phyloP scores from a whole-genome alignment of 2,113 vertebrate genomes.

The Riparia riparia region DNA sequence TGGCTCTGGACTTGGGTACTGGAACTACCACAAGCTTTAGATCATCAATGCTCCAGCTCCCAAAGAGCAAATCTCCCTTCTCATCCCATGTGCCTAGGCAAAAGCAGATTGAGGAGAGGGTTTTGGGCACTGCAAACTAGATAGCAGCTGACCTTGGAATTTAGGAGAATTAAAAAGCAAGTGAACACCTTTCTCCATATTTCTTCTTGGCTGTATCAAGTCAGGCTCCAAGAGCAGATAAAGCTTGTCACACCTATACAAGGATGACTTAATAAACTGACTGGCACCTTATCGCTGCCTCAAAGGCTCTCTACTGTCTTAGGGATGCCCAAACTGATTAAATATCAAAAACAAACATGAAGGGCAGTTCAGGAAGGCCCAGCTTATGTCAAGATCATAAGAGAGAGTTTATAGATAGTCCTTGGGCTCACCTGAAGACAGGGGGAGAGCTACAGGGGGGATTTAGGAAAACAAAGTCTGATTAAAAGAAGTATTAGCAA shows the following conservation, averaged over 20 bases:
- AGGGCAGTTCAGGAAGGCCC: not conserved
- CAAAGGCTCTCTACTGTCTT: conserved; percentile 30
- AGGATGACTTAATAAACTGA: conserved; percentile 64
- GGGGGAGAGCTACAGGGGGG: not conserved
- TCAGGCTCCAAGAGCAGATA: conserved; percentile 15
- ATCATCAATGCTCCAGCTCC: not conserved
- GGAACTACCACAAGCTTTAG: not conserved
- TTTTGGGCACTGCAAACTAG: not conserved
- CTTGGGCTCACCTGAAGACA: not conserved
- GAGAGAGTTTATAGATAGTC: not conserved
- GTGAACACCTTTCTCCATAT: conserved; percentile 10
- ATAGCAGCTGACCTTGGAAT: not conserved
- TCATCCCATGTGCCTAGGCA: fast-evolving
- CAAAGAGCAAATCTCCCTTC: not conserved
- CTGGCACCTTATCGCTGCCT: conserved; percentile 24
- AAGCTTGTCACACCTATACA: conserved; percentile 34
- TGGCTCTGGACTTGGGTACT: not conserved
- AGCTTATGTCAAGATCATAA: conserved; percentile 50
- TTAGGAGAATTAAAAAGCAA: not conserved
- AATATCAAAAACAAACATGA: conserved; percentile 59
- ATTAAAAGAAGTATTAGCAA: not conserved
- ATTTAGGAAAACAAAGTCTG: not conserved
- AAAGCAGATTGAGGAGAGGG: not conserved
- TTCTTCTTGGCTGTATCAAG: conserved; percentile 18
- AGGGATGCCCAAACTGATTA: conserved; percentile 62